These are phyloP conservation scores for Pipra filicauda DNA, from an alignment of 2,113 vertebrate genomes.

Conservation along the genomic window DNA sequence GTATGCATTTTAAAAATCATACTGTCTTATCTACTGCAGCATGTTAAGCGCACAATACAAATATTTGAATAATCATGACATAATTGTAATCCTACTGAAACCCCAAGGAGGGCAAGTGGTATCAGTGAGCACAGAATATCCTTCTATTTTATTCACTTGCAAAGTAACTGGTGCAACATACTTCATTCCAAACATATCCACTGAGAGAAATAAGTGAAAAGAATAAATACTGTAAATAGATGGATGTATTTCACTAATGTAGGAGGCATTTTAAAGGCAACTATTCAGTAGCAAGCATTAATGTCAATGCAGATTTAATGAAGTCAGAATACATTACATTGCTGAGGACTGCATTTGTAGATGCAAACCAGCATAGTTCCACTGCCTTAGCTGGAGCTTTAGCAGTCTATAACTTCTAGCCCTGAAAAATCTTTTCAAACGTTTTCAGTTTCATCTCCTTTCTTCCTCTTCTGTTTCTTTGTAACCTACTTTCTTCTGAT, in stretches of 20 bases:
- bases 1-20: not conserved
- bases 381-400: not conserved
- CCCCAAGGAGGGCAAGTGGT: not conserved
- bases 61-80: conserved; percentile 20
- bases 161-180: conserved; percentile 7
- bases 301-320: conserved; percentile 16
- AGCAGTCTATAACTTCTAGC: not conserved
- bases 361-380: not conserved
- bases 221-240: conserved; percentile 35
- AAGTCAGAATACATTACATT: conserved; percentile 17
- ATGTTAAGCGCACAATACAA: not conserved
- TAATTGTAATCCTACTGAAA: conserved; percentile 18
- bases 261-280: conserved; percentile 43
- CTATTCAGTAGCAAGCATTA: not conserved
- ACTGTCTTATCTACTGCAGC: not conserved
- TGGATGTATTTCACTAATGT: conserved; percentile 28
- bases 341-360: not conserved
- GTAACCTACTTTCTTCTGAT: not conserved
- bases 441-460: not conserved
- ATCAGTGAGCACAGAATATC: conserved; percentile 20
- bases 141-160: conserved; percentile 33
- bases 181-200: conserved; percentile 40
- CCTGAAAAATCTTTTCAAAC: not conserved
- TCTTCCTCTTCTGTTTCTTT: not conserved
- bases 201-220: conserved; percentile 11